Conservation (phyloP, 2,113 vertebrate genomes). For the Dunckerocampus dactyliophorus region DNA sequence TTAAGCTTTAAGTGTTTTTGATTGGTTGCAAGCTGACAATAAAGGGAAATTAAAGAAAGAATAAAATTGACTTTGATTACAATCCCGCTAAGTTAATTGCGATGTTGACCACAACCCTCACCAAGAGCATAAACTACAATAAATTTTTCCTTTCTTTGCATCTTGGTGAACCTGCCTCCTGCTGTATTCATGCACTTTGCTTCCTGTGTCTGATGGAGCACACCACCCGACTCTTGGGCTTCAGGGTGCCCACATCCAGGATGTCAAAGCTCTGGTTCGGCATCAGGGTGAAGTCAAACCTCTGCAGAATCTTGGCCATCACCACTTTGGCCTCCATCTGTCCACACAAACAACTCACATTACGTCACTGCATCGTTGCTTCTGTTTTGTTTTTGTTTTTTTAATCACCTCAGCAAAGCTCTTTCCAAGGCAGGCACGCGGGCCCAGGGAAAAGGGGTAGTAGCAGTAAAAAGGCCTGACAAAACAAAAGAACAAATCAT, state of each 20-base stretch:
- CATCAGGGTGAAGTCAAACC: slow-evolving; percentile 80
- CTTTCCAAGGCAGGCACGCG: slow-evolving; percentile 85
- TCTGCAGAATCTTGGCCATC: slow-evolving; percentile 89
- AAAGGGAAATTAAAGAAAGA: neutral
- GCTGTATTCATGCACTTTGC: neutral
- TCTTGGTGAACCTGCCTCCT: neutral
- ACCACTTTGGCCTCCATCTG: slow-evolving; percentile 92
- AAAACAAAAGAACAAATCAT: slow-evolving; percentile 4
- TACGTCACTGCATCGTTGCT: neutral
- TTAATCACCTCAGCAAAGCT: slow-evolving; percentile 83
- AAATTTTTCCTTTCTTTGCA: neutral
- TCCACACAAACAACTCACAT: slow-evolving; percentile 7
- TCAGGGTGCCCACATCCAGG: slow-evolving; percentile 74
- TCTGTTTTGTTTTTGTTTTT: neutral
- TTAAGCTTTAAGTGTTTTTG: neutral
- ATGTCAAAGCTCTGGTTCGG: slow-evolving; percentile 81
- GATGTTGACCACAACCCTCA: too few relatives aligned
- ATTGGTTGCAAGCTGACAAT: neutral
- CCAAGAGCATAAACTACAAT: too few relatives aligned
- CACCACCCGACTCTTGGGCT: slow-evolving; percentile 78
- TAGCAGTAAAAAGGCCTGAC: slow-evolving; percentile 75
- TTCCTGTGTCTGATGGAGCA: slow-evolving; percentile 75
- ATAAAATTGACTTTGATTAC: neutral
- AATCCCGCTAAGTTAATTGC: neutral
- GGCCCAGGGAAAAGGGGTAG: slow-evolving; percentile 86